A percentile compares a stretch with the other conserved stretches of the same genome.
phyloP scores from a whole-genome alignment of 2,113 vertebrate species.

The Puffinus mauretanicus region DNA sequence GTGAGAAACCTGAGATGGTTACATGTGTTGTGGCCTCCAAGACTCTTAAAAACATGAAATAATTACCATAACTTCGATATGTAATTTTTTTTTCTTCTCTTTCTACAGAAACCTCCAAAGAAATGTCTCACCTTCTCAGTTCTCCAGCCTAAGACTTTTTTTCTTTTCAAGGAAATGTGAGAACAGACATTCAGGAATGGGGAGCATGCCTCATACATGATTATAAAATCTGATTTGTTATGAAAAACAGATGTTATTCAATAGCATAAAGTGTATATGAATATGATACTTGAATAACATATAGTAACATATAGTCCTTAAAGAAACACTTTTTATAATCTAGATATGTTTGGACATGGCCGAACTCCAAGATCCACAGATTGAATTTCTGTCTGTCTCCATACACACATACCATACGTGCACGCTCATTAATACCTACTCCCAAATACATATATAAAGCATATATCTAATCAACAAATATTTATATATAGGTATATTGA shows the following conservation, averaged over 20 bases:
- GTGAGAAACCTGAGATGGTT: conserved; percentile 59
- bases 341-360: background rate
- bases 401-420: background rate
- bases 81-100: background rate
- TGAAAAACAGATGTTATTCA: conserved; percentile 48
- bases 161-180: conserved; percentile 37
- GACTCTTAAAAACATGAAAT: conserved; percentile 40
- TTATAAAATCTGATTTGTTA: conserved; percentile 42
- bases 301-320: background rate
- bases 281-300: background rate
- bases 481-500: background rate
- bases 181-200: conserved; percentile 38
- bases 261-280: background rate
- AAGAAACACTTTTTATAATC: background rate
- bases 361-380: conserved; percentile 6
- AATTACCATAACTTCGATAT: background rate
- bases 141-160: conserved; percentile 11
- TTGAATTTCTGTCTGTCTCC: background rate
- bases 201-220: background rate
- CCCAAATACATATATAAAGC: background rate
- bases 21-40: conserved; percentile 47
- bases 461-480: background rate
- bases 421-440: background rate
- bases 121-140: conserved; percentile 58
- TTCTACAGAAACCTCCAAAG: conserved; percentile 24